Conservation (phyloP, 2,888 invertebrate species). For the Chaetogeoica ovagalla region DNA sequence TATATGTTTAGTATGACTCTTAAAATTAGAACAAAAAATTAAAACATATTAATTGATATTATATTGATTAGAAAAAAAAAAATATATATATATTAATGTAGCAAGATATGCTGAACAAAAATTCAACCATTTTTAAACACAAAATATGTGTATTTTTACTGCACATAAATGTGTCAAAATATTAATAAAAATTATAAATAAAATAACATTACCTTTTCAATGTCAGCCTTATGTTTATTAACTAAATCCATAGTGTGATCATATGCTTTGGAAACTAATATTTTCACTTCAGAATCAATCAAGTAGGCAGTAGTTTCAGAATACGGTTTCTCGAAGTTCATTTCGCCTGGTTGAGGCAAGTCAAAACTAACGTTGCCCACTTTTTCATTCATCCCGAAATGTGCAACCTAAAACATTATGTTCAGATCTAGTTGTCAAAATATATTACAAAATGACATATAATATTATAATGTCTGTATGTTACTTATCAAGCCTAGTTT, state of each 20-base stretch:
- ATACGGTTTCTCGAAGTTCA: conserved; percentile 93
- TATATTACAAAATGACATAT: no score
- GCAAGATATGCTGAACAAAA: no score
- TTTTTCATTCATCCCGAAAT: conserved; percentile 97
- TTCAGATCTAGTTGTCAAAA: neutral
- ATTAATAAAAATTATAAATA: neutral
- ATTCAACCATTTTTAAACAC: no score
- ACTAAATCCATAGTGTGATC: conserved; percentile 78
- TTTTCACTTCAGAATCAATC: conserved; percentile 89
- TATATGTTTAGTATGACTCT: no score
- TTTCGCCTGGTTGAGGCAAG: conserved; percentile 89
- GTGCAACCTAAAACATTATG: conserved; percentile 70
- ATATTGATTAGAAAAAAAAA: no score
- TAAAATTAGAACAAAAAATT: no score
- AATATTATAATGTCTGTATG: no score
- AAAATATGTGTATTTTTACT: no score
- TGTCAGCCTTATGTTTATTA: conserved; percentile 77
- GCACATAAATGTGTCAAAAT: no score
- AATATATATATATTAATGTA: no score
- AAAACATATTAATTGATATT: no score
- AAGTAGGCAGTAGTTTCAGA: conserved; percentile 95
- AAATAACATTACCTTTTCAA: conserved; percentile 69
- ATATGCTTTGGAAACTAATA: conserved; percentile 77
- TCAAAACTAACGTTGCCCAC: conserved; percentile 97
- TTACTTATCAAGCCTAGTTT: no score